phyloP scores from a whole-genome alignment of 1,140 invertebrate species.

The Elymnias hypermnestra region DNA sequence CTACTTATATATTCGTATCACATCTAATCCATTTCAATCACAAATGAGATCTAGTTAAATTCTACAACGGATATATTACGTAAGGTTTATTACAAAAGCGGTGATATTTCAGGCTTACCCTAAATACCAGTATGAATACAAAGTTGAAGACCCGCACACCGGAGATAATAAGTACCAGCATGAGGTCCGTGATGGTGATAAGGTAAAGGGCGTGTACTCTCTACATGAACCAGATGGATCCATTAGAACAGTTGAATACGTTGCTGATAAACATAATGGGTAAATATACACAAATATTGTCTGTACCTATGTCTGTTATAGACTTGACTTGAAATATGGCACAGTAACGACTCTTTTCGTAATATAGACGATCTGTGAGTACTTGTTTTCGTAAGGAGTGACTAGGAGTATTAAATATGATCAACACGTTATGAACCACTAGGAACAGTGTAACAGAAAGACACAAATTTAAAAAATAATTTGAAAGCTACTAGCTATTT shows the following conservation, averaged over 20 bases:
- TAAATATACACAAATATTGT: conserved; percentile 23
- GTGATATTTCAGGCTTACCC: conserved; percentile 72
- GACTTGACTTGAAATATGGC: no score
- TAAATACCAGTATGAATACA: conserved; percentile 79
- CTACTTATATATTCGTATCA: conserved; percentile 53
- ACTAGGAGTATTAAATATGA: no score
- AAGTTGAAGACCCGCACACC: conserved; percentile 78
- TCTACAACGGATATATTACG: conserved; percentile 19
- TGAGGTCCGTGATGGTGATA: conserved; percentile 78
- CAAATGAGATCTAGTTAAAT: conserved; percentile 32
- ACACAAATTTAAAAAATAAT: no score
- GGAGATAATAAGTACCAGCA: conserved; percentile 79
- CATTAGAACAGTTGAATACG: conserved; percentile 77
- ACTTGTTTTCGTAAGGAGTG: no score
- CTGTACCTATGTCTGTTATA: no score
- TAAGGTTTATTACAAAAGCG: conserved; percentile 22
- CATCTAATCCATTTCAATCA: conserved; percentile 42
- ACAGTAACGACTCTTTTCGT: no score
- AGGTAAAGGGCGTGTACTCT: conserved; percentile 77
- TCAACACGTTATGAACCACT: no score
- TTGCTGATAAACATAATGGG: conserved; percentile 72
- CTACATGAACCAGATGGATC: conserved; percentile 77
- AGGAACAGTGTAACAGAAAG: no score
- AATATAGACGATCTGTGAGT: no score
- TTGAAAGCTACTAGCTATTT: no score